Conservation (phyloP, 2,888 invertebrate genomes). For the Adelphocoris suturalis region DNA sequence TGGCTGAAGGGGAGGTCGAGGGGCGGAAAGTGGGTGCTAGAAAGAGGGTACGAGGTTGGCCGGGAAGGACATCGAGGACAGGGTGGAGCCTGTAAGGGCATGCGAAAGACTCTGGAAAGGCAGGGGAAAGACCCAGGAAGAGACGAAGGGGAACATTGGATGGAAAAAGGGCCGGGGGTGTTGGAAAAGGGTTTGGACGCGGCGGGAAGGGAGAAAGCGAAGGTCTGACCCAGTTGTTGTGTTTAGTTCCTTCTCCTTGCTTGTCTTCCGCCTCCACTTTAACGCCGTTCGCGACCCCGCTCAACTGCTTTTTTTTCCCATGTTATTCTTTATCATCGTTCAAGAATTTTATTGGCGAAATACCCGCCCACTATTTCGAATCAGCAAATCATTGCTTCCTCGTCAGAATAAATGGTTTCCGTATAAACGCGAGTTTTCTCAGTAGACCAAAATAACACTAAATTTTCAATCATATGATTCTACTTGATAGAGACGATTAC, state of each 20-base stretch:
- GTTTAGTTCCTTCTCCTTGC: conserved; percentile 37
- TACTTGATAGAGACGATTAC: no score
- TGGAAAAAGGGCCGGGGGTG: no score
- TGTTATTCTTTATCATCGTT: not conserved
- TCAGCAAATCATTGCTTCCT: no score
- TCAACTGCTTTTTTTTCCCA: not conserved
- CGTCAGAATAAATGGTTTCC: no score
- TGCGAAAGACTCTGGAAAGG: no score
- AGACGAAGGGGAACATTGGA: no score
- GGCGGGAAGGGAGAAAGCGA: conserved; percentile 10
- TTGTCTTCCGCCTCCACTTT: not conserved
- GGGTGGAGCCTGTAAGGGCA: not conserved
- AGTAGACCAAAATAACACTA: no score
- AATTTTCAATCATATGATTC: no score
- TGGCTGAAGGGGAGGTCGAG: not conserved
- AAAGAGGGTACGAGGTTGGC: not conserved
- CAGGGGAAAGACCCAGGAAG: no score
- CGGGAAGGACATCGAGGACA: not conserved
- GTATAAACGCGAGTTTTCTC: no score
- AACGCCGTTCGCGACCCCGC: not conserved
- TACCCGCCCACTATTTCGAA: no score
- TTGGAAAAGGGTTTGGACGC: not conserved
- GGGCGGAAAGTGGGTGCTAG: not conserved
- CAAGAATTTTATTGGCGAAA: not conserved
- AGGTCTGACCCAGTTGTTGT: conserved; percentile 68